Conservation (phyloP, 64 coral and sea anemone genomes). For the Dendronephthya gigantea region DNA sequence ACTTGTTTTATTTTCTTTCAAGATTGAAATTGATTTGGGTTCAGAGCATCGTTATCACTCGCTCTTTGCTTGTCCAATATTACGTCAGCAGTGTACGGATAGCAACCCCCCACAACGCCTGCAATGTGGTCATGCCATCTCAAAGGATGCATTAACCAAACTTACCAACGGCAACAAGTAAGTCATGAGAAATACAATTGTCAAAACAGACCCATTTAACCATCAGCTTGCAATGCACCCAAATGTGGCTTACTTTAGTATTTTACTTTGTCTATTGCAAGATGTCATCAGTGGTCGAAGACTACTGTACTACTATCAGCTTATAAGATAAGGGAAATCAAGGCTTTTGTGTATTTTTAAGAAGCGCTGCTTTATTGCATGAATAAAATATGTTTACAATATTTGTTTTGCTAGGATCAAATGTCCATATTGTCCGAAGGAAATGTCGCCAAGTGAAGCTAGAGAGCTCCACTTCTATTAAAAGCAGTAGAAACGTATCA, state of each 20-base stretch:
- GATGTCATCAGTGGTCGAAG: too few species aligned
- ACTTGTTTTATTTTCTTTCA: too few species aligned
- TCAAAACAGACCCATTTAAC: too few species aligned
- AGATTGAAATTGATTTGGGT: slow-evolving; percentile 96
- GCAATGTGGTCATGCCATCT: slow-evolving; percentile 91
- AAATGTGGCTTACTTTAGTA: too few species aligned
- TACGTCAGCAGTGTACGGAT: slow-evolving; percentile 89
- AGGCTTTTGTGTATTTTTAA: neutral
- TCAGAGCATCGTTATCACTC: slow-evolving; percentile 88
- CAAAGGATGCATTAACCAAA: slow-evolving; percentile 84
- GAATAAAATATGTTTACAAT: too few species aligned
- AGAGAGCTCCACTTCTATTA: slow-evolving; percentile 84
- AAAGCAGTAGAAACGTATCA: too few species aligned
- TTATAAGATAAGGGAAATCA: too few species aligned
- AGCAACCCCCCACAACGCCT: slow-evolving; percentile 77
- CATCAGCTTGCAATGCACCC: too few species aligned
- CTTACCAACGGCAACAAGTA: slow-evolving; percentile 99
- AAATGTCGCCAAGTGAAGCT: slow-evolving; percentile 86
- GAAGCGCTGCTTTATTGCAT: too few species aligned
- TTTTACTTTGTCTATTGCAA: too few species aligned
- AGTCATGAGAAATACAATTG: neutral
- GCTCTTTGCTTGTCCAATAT: slow-evolving; percentile 87
- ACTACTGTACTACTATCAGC: too few species aligned
- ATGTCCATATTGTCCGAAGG: slow-evolving; percentile 89
- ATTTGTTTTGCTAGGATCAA: slow-evolving; percentile 58